These are phyloP conservation scores for Orthosia cruda DNA, from an alignment of 2,888 invertebrate species.

Conservation along the genomic window DNA sequence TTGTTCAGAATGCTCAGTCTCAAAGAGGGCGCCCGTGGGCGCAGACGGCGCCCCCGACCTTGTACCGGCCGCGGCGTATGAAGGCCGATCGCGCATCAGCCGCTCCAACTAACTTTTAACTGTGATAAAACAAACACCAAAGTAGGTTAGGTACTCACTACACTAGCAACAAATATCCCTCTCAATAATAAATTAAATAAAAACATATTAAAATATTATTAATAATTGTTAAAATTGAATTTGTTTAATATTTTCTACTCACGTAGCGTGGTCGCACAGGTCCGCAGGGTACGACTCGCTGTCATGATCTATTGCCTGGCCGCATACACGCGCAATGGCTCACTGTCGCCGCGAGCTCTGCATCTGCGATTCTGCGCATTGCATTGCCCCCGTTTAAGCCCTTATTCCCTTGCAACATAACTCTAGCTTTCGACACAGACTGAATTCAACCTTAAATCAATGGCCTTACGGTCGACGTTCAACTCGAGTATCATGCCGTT, in stretches of 20 bases:
- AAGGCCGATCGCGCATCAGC: constrained; percentile 64
- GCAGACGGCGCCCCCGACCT: constrained; percentile 82
- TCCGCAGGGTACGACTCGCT: constrained; percentile 65
- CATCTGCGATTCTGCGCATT: constrained; percentile 79
- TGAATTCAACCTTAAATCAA: constrained; percentile 56
- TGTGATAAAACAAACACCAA: constrained; percentile 73
- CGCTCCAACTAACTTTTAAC: constrained; percentile 57
- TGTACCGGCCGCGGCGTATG: constrained; percentile 66
- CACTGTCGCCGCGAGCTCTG: constrained; percentile 67
- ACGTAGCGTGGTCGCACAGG: constrained; percentile 68
- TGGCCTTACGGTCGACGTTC: constrained; percentile 30
- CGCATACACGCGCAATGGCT: constrained; percentile 59
- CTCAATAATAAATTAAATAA: not conserved
- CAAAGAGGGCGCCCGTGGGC: constrained; percentile 83
- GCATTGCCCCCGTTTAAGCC: constrained; percentile 68
- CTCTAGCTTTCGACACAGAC: constrained; percentile 21
- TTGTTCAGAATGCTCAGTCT: constrained; percentile 83
- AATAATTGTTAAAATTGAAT: too few relatives aligned
- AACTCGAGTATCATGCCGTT: constrained; percentile 21
- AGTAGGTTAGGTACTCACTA: constrained; percentile 61
- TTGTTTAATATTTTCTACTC: constrained; percentile 77
- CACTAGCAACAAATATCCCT: constrained; percentile 47
- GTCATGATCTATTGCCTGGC: constrained; percentile 76
- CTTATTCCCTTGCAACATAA: constrained; percentile 46
- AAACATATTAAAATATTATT: not conserved